A percentile compares a stretch with the other conserved stretches of the same genome.
phyloP scores from a whole-genome alignment of 2,113 vertebrate genomes.

The Pygoscelis antarcticus region DNA sequence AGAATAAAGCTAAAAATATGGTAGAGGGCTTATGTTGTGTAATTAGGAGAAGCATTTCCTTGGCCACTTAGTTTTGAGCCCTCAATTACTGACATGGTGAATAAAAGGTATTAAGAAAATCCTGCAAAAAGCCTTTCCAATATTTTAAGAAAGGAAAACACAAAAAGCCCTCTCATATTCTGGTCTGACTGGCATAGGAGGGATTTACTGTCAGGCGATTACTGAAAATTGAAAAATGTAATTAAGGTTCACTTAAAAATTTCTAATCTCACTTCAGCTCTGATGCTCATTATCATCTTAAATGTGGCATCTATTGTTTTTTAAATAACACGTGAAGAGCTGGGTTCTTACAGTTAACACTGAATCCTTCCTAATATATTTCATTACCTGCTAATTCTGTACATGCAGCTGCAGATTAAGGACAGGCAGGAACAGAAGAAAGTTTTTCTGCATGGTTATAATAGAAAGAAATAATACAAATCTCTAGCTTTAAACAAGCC shows the following conservation, averaged over 20 bases:
- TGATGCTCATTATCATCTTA: conserved; percentile 3
- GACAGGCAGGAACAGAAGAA: neutral
- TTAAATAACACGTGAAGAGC: neutral
- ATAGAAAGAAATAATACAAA: neutral
- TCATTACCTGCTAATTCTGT: neutral
- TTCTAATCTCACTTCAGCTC: conserved; percentile 35
- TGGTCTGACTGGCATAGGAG: neutral
- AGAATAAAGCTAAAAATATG: conserved; percentile 4
- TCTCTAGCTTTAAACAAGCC: neutral
- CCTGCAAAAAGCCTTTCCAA: neutral
- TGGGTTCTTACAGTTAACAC: neutral
- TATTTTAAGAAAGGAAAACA: neutral
- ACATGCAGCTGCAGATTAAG: neutral
- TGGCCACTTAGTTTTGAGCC: neutral
- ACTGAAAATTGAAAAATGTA: conserved; percentile 47
- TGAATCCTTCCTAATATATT: conserved; percentile 4
- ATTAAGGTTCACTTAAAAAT: conserved; percentile 40
- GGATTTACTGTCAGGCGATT: conserved; percentile 8
- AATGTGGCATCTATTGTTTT: conserved; percentile 6
- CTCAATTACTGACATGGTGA: neutral
- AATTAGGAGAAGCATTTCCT: neutral
- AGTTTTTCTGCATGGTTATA: neutral
- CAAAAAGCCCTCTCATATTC: neutral
- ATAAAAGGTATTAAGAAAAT: conserved; percentile 30
- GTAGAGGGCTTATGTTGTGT: neutral